Evolutionary conservation across 92 coral and sea anemone genomes (phyloP).

Genomic region (Epizoanthus ramosus): DNA sequence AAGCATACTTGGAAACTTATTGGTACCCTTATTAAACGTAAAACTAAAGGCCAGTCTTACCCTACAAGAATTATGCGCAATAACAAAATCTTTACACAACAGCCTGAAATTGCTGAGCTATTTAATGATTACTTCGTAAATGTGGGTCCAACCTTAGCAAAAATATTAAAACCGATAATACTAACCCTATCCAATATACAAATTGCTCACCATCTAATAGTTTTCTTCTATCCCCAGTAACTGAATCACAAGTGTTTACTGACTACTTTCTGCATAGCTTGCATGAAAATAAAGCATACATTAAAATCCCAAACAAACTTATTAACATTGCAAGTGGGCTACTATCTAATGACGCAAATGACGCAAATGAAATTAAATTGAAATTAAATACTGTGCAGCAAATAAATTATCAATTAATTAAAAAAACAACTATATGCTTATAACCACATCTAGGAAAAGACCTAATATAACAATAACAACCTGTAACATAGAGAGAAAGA

Average conservation of each 20-base stretch:
- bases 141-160: constrained; percentile 48
- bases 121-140: too few species aligned
- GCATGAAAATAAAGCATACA: constrained; percentile 44
- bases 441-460: too few species aligned
- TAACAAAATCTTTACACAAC: constrained; percentile 35
- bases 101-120: constrained; percentile 52
- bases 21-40: constrained; percentile 54
- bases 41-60: constrained; percentile 44
- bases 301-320: constrained; percentile 59
- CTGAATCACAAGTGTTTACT: constrained; percentile 29
- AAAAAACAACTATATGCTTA: too few species aligned
- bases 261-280: constrained; percentile 33
- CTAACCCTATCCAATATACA: constrained; percentile 27
- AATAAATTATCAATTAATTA: too few species aligned
- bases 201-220: constrained; percentile 36
- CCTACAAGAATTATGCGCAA: constrained; percentile 44
- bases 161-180: constrained; percentile 15
- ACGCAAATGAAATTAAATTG: too few species aligned
- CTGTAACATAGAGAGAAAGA: too few species aligned
- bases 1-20: constrained; percentile 53
- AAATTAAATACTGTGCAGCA: too few species aligned
- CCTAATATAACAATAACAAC: too few species aligned
- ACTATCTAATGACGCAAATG: too few species aligned
- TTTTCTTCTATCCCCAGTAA: constrained; percentile 47
- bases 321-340: constrained; percentile 59